Base-by-base conservation (phyloP, 1,140 invertebrate genomes). In the Heterodera schachtii region DNA sequence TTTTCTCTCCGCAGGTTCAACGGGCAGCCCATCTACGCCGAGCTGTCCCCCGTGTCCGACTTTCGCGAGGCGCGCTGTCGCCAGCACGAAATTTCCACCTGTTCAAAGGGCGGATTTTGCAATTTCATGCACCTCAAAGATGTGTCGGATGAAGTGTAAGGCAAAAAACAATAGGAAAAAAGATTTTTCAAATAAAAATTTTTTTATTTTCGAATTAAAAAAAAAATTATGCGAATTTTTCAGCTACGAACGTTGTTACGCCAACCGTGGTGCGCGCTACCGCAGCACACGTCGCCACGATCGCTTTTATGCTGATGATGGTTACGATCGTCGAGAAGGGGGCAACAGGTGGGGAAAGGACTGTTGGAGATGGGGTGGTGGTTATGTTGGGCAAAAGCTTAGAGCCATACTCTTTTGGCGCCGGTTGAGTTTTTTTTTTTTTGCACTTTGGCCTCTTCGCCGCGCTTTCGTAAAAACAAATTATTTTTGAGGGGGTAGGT, bases 121-220 rank as follows among this genome's bases (percentile, higher is more conserved):
- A 99, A 99, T 91, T 99, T 99, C 90, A 99, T 99, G 97, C 97
- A 99, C 90, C 92, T 99, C 89, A 98, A 98, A 90, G 96, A 96
- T 66, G 98, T 99, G 87, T 87, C 85, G 44, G 73, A 86, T 46
- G 82, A 84, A 41, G 73, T 89, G 47, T 83, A 87, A 73, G 80
- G 11, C 49, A 52, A 52, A 8, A 52, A 6, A 52, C 6, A 52
- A 52, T 8, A 52, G 2, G 6, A 6, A 52, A 52, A 6, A 52
- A 82, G 16, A 69, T 78, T 21, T 76, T 89, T 19, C 89, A 87
- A 64, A 85, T 87, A 19, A 74, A 78, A 19, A 1, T 9, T 52
- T 73, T 73, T 47, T 57, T 66, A 66, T 31, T 31, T 31, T 31
- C 31, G 31, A 31, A 16, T 19, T 76, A 21, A 66, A 69, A 66